These are phyloP conservation scores for Tipula lateralis DNA, from an alignment of 2,888 invertebrate species.

Conservation along the genomic window DNA sequence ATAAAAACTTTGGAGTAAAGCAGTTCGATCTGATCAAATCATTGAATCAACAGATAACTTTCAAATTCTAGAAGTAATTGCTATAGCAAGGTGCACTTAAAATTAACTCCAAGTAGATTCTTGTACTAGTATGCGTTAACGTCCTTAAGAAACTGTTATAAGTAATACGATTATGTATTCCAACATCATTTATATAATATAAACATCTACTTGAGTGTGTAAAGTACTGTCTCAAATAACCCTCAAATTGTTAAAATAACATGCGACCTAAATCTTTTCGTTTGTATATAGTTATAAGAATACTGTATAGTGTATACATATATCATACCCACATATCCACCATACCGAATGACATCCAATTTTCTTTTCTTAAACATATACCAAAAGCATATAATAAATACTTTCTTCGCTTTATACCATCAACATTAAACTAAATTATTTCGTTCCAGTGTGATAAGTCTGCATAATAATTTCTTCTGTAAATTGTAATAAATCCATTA, in stretches of 20 bases:
- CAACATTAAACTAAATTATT: not conserved
- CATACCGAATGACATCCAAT: not conserved
- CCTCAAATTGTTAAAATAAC: no score
- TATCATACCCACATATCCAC: not conserved
- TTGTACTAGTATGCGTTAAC: no score
- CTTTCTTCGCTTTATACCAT: not conserved
- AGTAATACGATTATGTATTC: not conserved
- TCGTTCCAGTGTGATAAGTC: not conserved
- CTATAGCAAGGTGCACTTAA: no score
- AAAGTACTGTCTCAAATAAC: not conserved
- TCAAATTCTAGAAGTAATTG: no score
- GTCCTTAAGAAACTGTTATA: not conserved
- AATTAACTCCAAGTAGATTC: not conserved
- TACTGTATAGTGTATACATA: no score
- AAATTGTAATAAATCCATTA: not conserved
- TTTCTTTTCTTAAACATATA: not conserved
- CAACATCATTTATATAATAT: not conserved
- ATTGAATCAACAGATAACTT: no score
- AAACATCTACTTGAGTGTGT: not conserved
- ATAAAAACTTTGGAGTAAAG: no score
- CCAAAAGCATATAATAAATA: not conserved
- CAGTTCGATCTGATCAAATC: no score
- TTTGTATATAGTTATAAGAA: not conserved
- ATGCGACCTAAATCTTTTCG: not conserved
- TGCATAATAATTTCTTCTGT: not conserved